These are phyloP conservation scores for Aurelia sp. DNA, from an alignment of 30 jellyfish, hydroid and myxozoan genomes.

Conservation along the genomic window DNA sequence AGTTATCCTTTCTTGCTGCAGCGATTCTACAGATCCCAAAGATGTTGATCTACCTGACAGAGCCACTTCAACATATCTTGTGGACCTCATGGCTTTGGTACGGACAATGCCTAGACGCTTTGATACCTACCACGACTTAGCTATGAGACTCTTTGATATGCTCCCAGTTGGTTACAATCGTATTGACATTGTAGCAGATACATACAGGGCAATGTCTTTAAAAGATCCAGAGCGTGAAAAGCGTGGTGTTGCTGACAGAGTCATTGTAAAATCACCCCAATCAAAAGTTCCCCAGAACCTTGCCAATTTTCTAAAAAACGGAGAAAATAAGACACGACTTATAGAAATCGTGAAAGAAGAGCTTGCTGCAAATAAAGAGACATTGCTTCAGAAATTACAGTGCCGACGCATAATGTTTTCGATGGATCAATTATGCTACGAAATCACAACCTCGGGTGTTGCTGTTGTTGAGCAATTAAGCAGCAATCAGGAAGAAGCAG, in stretches of 20 bases:
- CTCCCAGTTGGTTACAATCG: constrained; percentile 51
- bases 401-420: constrained; percentile 14
- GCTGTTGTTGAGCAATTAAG: constrained; percentile 18
- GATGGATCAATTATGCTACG: constrained; percentile 33
- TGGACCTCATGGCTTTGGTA: constrained; percentile 37
- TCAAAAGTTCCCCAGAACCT: constrained; percentile 51
- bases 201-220: constrained; percentile 25
- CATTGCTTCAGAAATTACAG: constrained; percentile 15
- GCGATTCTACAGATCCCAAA: constrained; percentile 7
- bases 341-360: constrained; percentile 11
- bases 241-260: constrained; percentile 30
- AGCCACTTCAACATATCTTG: constrained; percentile 37
- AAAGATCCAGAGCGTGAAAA: constrained; percentile 44
- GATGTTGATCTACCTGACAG: constrained; percentile 22
- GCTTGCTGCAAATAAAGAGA: constrained; percentile 20
- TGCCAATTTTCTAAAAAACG: constrained; percentile 1
- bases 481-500: constrained; percentile 62
- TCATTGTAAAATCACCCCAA: constrained; percentile 25
- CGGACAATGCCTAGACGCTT: constrained; percentile 27
- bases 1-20: constrained; percentile 35
- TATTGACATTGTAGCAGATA: constrained; percentile 56
- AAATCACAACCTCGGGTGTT: constrained; percentile 34
- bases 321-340: constrained; percentile 25
- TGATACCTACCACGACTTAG: constrained; percentile 43
- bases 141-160: constrained; percentile 31